Evolutionary conservation across 2,888 invertebrate species (phyloP).

Genomic region (Pachliopta kotzebuea): DNA sequence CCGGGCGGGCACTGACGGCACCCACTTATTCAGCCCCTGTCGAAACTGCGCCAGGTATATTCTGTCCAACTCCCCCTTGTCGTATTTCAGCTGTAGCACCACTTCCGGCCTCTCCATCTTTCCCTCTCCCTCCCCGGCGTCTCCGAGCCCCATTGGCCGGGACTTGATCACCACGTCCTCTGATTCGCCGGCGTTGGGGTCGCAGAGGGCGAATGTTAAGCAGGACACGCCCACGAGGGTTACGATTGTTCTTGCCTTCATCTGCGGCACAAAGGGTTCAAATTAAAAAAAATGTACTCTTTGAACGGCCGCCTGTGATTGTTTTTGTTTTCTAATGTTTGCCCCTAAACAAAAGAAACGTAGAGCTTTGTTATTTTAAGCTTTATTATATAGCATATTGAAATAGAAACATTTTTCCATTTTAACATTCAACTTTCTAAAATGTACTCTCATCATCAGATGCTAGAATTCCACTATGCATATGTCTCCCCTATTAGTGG

Average conservation of each 20-base stretch:
- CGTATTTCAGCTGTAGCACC: conserved; percentile 70
- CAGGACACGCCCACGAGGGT: conserved; percentile 60
- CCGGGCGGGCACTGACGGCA: conserved; percentile 60
- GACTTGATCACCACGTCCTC: conserved; percentile 37
- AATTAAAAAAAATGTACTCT: conserved; percentile 29
- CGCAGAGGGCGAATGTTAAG: conserved; percentile 40
- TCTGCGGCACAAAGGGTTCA: conserved; percentile 43
- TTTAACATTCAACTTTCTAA: background rate
- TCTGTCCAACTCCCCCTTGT: conserved; percentile 69
- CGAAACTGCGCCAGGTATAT: conserved; percentile 73
- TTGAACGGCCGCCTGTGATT: conserved; percentile 18
- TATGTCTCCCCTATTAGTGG: too few species aligned
- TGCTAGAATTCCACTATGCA: too few species aligned
- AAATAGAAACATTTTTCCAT: background rate
- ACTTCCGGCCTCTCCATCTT: conserved; percentile 61
- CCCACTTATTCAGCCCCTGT: conserved; percentile 47
- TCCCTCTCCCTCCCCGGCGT: conserved; percentile 45
- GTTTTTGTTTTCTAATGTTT: conserved; percentile 16
- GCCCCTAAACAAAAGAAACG: conserved; percentile 6
- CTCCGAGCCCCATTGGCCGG: conserved; percentile 47
- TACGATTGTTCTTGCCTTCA: conserved; percentile 47
- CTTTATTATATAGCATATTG: conserved; percentile 4
- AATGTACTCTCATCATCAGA: background rate
- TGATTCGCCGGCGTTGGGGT: conserved; percentile 48
- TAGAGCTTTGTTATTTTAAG: conserved; percentile 6